A percentile compares a stretch with the other conserved stretches of the same genome.
Evolutionary conservation across 2,113 vertebrate species (phyloP).

Genomic region (Craseonycteris thonglongyai): DNA sequence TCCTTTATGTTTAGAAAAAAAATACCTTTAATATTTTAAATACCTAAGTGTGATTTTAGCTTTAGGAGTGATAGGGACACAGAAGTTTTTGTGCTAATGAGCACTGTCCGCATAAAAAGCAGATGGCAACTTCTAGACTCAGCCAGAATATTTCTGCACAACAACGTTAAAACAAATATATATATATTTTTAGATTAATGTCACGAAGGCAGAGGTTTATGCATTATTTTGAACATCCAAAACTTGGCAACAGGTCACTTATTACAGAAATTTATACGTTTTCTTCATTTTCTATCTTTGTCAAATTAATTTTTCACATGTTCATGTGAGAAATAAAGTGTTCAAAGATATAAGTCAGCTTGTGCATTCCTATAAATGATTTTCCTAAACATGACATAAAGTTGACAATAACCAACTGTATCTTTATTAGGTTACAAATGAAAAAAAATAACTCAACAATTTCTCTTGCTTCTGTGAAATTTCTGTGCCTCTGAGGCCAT

Average conservation of each 20-base stretch:
- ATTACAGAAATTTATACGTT: not conserved
- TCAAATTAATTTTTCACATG: conserved; percentile 26
- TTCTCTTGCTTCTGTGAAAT: not conserved
- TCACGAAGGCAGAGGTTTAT: not conserved
- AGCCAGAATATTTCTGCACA: not conserved
- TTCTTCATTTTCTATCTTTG: not conserved
- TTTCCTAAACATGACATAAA: not conserved
- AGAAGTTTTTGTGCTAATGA: not conserved
- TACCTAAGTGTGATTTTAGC: not conserved
- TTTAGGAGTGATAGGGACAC: not conserved
- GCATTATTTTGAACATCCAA: conserved; percentile 18
- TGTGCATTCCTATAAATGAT: not conserved
- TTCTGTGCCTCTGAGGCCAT: not conserved
- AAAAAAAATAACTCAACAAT: not conserved
- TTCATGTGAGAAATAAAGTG: conserved; percentile 33
- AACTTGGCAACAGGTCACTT: not conserved
- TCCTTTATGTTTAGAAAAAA: not conserved
- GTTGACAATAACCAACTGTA: not conserved
- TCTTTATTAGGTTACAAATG: not conserved
- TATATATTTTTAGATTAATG: not conserved
- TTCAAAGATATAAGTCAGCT: not conserved
- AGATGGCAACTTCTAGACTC: not conserved
- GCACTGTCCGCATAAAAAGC: not conserved
- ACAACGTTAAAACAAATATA: not conserved
- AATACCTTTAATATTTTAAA: not conserved